Evolutionary conservation across 2,888 invertebrate genomes (phyloP).

Genomic region (Panopea generosa): DNA sequence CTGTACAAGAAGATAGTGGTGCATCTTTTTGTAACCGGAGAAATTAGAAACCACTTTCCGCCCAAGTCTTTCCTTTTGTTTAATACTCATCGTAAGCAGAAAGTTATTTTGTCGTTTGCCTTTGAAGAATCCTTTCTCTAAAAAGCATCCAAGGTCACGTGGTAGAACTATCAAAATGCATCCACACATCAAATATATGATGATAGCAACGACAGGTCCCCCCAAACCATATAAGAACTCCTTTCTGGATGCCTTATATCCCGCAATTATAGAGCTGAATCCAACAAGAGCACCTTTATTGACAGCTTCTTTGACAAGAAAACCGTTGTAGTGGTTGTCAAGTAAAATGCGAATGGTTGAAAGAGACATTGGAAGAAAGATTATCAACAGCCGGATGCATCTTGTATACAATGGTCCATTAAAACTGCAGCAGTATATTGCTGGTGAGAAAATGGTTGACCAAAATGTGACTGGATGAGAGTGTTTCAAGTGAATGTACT

Average conservation of each 20-base stretch:
- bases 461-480: constrained; percentile 25
- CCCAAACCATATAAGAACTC: constrained; percentile 33
- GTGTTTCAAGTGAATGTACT: constrained; percentile 16
- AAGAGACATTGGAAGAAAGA: constrained; percentile 30
- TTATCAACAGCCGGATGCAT: constrained; percentile 6
- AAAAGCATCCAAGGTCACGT: constrained; percentile 13
- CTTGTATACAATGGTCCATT: constrained; percentile 15
- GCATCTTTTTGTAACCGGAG: constrained; percentile 35
- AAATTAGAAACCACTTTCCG: constrained; percentile 9
- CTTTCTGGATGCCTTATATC: background rate
- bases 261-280: constrained; percentile 42
- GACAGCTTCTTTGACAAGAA: constrained; percentile 28
- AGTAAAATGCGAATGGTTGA: constrained; percentile 11
- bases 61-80: constrained; percentile 13
- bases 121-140: constrained; percentile 24
- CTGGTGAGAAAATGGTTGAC: constrained; percentile 28
- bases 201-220: constrained; percentile 31
- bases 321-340: constrained; percentile 16
- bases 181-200: constrained; percentile 31
- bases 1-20: constrained; percentile 33
- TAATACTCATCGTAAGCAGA: constrained; percentile 10
- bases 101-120: background rate
- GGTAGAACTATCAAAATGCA: constrained; percentile 24
- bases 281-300: constrained; percentile 39
- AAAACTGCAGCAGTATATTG: background rate